Evolutionary conservation across 2,797 vertebrate species (phyloP).

Genomic region (Callimico goeldii): DNA sequence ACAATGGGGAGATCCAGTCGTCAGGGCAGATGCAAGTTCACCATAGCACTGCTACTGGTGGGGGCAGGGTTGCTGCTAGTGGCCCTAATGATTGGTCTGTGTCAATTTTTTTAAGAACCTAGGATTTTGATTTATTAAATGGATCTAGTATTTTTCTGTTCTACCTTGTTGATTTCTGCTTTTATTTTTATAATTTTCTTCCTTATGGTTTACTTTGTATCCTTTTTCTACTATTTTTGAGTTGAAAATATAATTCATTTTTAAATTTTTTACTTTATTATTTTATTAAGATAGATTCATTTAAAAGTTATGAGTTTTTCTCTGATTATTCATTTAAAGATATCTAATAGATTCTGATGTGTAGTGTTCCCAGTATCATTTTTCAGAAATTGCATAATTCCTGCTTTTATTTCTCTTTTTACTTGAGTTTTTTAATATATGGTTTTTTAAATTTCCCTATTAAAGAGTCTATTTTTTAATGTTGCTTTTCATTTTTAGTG

Average conservation of each 20-base stretch:
- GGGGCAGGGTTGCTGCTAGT: no score
- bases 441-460: neutral
- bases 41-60: no score
- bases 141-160: neutral
- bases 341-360: neutral
- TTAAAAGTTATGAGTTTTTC: neutral
- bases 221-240: neutral
- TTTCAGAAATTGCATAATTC: neutral
- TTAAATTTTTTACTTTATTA: neutral
- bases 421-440: neutral
- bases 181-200: neutral
- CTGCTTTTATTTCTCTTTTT: neutral
- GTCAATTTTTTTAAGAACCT: neutral
- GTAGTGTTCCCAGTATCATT: neutral
- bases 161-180: neutral
- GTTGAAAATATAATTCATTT: neutral
- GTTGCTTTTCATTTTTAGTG: neutral
- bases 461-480: neutral
- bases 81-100: neutral
- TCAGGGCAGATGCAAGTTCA: no score
- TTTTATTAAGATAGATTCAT: neutral
- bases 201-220: neutral
- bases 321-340: neutral
- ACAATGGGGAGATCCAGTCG: no score
- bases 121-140: neutral